These are phyloP conservation scores for Rapana venosa DNA, from an alignment of 2,888 invertebrate species.

Conservation along the genomic window DNA sequence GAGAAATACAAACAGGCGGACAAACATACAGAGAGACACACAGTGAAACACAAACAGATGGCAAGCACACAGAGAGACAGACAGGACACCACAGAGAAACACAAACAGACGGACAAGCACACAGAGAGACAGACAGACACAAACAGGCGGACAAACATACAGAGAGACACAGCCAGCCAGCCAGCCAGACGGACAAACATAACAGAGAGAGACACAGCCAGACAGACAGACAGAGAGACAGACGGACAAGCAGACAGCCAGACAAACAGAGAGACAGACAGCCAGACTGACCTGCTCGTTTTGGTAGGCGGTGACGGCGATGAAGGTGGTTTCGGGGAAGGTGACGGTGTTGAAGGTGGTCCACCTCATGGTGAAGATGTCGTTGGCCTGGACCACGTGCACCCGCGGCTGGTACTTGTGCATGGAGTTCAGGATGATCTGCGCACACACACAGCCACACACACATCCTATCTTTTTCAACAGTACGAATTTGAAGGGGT, in stretches of 20 bases:
- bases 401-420: conserved; percentile 78
- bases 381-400: conserved; percentile 80
- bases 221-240: background rate
- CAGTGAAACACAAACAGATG: background rate
- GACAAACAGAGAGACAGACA: background rate
- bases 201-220: background rate
- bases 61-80: background rate
- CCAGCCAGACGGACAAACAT: background rate
- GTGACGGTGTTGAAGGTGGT: conserved; percentile 77
- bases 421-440: conserved; percentile 79
- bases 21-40: background rate
- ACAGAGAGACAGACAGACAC: background rate
- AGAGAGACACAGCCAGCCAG: background rate
- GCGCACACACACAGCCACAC: conserved; percentile 45
- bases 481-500: no score
- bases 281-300: conserved; percentile 75
- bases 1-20: background rate
- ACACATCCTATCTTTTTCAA: no score
- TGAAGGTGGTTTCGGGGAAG: conserved; percentile 78
- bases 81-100: background rate
- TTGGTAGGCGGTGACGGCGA: conserved; percentile 79
- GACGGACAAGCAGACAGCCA: background rate
- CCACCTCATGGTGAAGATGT: conserved; percentile 81
- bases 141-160: background rate
- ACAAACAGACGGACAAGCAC: background rate